A percentile compares a stretch with the other conserved stretches of the same genome.
Evolutionary conservation across 1,140 invertebrate species (phyloP).

Genomic region (Drosophila yakuba): DNA sequence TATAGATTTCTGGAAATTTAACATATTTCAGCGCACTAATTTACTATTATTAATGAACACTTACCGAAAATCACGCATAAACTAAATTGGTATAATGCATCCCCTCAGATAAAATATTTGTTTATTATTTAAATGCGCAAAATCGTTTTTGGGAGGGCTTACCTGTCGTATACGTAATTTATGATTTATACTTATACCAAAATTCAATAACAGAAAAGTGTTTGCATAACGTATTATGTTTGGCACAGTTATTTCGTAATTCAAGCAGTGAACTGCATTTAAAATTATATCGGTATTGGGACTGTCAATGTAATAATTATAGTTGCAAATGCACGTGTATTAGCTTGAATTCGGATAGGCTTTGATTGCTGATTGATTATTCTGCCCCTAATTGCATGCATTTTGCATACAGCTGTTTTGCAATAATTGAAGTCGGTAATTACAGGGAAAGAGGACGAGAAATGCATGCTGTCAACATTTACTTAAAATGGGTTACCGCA

Average conservation of each 20-base stretch:
- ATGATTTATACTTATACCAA: too few relatives aligned
- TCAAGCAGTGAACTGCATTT: not conserved
- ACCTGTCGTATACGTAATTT: conserved; percentile 1
- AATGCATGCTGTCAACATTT: not conserved
- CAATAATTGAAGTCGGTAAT: conserved; percentile 18
- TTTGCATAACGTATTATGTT: not conserved
- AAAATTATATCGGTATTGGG: not conserved
- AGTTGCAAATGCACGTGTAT: conserved; percentile 5
- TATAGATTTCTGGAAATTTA: too few relatives aligned
- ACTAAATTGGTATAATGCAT: too few relatives aligned
- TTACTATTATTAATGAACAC: too few relatives aligned
- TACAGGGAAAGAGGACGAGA: not conserved
- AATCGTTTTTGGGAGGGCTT: not conserved
- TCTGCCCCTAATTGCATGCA: conserved; percentile 25
- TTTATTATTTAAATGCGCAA: too few relatives aligned
- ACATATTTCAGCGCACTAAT: too few relatives aligned
- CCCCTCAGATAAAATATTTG: too few relatives aligned
- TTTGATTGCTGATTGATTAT: conserved; percentile 38
- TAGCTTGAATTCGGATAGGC: not conserved
- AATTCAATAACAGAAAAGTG: not conserved
- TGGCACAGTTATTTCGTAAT: not conserved
- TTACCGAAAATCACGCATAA: too few relatives aligned
- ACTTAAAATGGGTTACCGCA: too few relatives aligned
- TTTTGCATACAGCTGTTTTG: conserved; percentile 10
- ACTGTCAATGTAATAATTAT: conserved; percentile 9